Percentiles rank a stretch among this genome's conserved stretches.
Evolutionary conservation across 2,797 vertebrate species (phyloP).

Genomic region (Salmo trutta): DNA sequence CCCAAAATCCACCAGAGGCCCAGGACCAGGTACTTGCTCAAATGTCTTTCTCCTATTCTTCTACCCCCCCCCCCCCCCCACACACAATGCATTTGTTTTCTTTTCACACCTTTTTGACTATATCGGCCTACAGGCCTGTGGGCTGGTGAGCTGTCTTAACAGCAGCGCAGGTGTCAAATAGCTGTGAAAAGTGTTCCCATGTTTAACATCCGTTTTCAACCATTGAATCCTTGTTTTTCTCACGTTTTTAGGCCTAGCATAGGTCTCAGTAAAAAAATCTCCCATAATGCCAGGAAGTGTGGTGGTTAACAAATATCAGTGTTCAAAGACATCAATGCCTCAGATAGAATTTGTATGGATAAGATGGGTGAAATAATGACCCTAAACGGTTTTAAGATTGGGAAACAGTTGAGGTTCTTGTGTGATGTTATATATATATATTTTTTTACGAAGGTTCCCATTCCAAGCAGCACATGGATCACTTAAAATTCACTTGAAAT

Average conservation of each 20-base stretch:
- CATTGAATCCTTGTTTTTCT: background rate
- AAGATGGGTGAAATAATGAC: background rate
- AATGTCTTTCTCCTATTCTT: background rate
- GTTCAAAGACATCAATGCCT: background rate
- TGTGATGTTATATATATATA: background rate
- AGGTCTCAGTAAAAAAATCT: background rate
- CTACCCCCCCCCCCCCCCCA: background rate
- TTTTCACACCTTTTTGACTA: conserved; percentile 33
- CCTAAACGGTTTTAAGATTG: background rate
- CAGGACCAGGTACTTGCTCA: conserved; percentile 74
- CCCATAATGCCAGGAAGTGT: background rate
- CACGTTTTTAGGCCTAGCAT: background rate
- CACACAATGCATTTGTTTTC: background rate
- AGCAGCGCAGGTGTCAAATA: conserved; percentile 24
- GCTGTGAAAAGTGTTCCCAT: conserved; percentile 40
- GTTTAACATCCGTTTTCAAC: background rate
- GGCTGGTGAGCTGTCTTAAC: conserved; percentile 2
- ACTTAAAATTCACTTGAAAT: background rate
- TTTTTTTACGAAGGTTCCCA: background rate
- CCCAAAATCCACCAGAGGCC: conserved; percentile 82
- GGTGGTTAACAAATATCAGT: background rate
- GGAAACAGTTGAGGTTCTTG: background rate
- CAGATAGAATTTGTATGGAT: background rate
- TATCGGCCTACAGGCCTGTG: background rate
- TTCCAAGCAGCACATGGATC: background rate